These are phyloP conservation scores for Micromussa lordhowensis DNA, from an alignment of 92 coral and sea anemone species.

Conservation along the genomic window DNA sequence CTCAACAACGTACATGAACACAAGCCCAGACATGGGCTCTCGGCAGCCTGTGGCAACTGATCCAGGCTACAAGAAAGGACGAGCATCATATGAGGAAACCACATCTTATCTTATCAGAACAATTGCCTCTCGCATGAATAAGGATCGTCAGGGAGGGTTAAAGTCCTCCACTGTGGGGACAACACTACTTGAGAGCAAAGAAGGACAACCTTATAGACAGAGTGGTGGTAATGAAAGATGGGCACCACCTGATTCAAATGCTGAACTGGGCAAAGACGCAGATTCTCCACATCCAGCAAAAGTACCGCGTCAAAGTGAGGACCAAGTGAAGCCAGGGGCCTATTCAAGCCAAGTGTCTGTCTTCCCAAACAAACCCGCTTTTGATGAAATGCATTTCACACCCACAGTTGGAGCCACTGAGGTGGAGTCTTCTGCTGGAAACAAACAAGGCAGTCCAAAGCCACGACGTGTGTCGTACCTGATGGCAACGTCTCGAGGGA, in stretches of 20 bases:
- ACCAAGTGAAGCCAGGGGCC: constrained; percentile 15
- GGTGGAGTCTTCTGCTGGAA: constrained; percentile 18
- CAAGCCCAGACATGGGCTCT: constrained; percentile 81
- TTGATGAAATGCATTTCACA: constrained; percentile 35
- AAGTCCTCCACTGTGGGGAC: constrained; percentile 85
- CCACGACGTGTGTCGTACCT: constrained; percentile 89
- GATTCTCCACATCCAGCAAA: constrained; percentile 61
- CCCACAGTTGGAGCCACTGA: constrained; percentile 34
- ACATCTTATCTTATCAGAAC: constrained; percentile 64
- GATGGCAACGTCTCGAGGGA: constrained; percentile 82
- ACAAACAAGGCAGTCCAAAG: constrained; percentile 62
- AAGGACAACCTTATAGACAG: constrained; percentile 36
- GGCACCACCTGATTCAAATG: neutral
- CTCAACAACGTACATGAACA: constrained; percentile 78
- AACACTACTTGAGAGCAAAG: constrained; percentile 77
- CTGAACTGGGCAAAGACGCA: neutral
- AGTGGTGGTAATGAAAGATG: constrained; percentile 10
- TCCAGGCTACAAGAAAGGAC: constrained; percentile 44
- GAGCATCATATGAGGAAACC: constrained; percentile 64
- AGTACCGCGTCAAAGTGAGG: constrained; percentile 56
- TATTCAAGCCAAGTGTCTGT: constrained; percentile 68
- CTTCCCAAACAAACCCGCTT: constrained; percentile 52
- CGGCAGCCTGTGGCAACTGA: constrained; percentile 87
- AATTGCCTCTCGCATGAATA: constrained; percentile 68
- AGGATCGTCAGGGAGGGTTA: constrained; percentile 56